phyloP scores from a whole-genome alignment of 2,113 vertebrate genomes.

The Otolemur garnettii region DNA sequence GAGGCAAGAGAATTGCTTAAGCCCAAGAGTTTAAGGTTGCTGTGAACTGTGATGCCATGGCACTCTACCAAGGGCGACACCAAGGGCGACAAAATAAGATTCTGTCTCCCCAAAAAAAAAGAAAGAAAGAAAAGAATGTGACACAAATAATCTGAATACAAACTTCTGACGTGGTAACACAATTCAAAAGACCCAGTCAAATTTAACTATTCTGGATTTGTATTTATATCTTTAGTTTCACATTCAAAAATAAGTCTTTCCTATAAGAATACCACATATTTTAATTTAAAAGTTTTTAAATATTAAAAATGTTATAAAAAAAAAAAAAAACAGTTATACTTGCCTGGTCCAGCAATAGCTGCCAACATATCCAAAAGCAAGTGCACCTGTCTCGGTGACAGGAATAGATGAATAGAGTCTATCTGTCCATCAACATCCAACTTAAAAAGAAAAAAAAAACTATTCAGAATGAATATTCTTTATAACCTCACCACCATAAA shows the following conservation, averaged over 20 bases:
- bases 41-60: too few species aligned
- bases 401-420: constrained; percentile 93
- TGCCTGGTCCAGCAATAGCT: constrained; percentile 94
- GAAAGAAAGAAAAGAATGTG: not conserved
- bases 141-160: constrained; percentile 1
- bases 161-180: not conserved
- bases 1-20: too few species aligned
- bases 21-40: too few species aligned
- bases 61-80: too few species aligned
- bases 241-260: not conserved
- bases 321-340: constrained; percentile 74
- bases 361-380: constrained; percentile 96
- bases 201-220: not conserved
- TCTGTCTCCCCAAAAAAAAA: too few species aligned
- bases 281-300: constrained; percentile 30
- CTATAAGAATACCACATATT: not conserved
- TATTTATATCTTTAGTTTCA: not conserved
- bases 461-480: constrained; percentile 29
- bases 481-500: not conserved
- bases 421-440: constrained; percentile 96
- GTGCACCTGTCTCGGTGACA: constrained; percentile 97
- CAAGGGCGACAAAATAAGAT: too few species aligned
- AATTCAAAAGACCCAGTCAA: constrained; percentile 15
- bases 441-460: constrained; percentile 84
- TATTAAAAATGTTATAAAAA: not conserved